These are phyloP conservation scores for Laticauda colubrina DNA, from an alignment of 2,113 vertebrate genomes.

Conservation along the genomic window DNA sequence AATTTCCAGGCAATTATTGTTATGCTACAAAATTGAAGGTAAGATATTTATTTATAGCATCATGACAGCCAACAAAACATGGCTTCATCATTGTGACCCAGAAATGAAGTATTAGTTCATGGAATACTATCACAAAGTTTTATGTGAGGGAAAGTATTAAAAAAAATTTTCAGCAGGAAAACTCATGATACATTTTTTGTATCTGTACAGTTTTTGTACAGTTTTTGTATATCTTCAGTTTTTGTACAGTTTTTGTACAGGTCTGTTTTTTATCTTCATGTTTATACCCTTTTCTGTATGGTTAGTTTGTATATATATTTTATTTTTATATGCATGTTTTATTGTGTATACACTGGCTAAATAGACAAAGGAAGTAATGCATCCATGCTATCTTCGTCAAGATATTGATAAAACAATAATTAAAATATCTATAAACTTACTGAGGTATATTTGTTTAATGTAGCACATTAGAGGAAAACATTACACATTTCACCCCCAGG, in stretches of 20 bases:
- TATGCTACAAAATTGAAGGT: not conserved
- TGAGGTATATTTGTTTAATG: not conserved
- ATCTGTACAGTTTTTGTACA: too few relatives aligned
- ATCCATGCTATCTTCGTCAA: not conserved
- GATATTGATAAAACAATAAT: not conserved
- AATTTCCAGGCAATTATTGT: not conserved
- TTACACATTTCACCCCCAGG: not conserved
- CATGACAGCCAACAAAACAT: not conserved
- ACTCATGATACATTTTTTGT: not conserved
- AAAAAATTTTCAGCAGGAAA: not conserved
- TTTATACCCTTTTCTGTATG: not conserved
- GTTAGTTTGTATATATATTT: not conserved
- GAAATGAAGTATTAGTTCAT: not conserved
- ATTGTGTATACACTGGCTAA: not conserved
- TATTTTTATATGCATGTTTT: not conserved
- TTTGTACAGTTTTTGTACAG: too few relatives aligned
- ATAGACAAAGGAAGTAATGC: not conserved
- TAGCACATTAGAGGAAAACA: not conserved
- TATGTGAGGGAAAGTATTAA: not conserved
- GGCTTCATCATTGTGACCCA: not conserved
- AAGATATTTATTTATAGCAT: not conserved
- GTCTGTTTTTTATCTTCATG: not conserved
- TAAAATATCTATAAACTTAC: not conserved
- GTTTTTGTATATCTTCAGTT: too few relatives aligned
- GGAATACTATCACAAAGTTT: not conserved